Evolutionary conservation across 1,140 invertebrate species (phyloP).

Genomic region (Papilio polytes): DNA sequence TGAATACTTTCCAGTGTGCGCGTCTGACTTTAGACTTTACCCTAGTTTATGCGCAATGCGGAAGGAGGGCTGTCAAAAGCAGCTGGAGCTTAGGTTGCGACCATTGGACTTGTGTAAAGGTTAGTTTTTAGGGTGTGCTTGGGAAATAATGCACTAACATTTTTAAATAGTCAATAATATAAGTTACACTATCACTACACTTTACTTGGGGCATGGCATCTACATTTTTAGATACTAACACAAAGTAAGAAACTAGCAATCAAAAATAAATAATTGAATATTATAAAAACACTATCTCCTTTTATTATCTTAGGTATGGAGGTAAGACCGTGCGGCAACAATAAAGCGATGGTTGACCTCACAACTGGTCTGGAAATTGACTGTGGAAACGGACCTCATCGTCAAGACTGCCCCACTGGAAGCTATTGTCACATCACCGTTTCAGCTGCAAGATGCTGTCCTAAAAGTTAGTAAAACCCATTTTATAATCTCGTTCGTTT

Average conservation of each 20-base stretch:
- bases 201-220: neutral
- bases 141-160: slow-evolving; percentile 41
- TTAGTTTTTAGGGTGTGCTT: slow-evolving; percentile 64
- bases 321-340: slow-evolving; percentile 93
- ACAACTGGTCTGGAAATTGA: slow-evolving; percentile 90
- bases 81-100: slow-evolving; percentile 91
- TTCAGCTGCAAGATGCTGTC: slow-evolving; percentile 92
- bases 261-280: neutral
- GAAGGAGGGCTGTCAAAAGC: slow-evolving; percentile 92
- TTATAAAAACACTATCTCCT: neutral
- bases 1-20: slow-evolving; percentile 90
- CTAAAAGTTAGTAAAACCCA: slow-evolving; percentile 86
- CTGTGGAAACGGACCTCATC: slow-evolving; percentile 91
- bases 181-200: neutral
- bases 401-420: slow-evolving; percentile 91
- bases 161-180: slow-evolving; percentile 1
- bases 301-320: slow-evolving; percentile 87
- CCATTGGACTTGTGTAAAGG: slow-evolving; percentile 94
- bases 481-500: slow-evolving; percentile 8
- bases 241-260: neutral
- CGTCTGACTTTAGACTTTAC: slow-evolving; percentile 92
- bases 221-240: too few species aligned
- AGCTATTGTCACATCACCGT: slow-evolving; percentile 94
- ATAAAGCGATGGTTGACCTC: slow-evolving; percentile 89
- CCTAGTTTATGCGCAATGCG: slow-evolving; percentile 93